Base-by-base conservation (phyloP, 1,140 invertebrate genomes). In the Augochlora pura region DNA sequence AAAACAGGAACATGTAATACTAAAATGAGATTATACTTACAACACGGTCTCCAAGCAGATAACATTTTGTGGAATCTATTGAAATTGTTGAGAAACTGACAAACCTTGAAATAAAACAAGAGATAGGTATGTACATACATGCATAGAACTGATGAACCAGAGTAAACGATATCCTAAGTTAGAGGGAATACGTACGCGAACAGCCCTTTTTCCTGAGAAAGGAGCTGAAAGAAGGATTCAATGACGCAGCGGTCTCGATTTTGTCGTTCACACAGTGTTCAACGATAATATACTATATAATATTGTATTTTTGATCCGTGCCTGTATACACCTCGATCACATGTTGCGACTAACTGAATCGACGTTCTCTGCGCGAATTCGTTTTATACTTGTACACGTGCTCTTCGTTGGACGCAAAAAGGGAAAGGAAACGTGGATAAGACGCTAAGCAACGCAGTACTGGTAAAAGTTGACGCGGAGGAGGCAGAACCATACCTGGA, bases 11-110 rank as follows among this genome's bases (percentile, higher is more conserved):
- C 9, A 12, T 10, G 9, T 46, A 12, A 12, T 14, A 14, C 9
- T 46, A 46, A 46, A 12, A 46, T 12, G 6, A 52, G 18, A 6
- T 2, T 18, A 52, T 86, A 91, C 90, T 90, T 83, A 91, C 90
- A 91, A 70, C 88, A 89, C 5, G 70, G 46, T 79, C 80, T 90
- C 85, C 87, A 89, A n/a, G 57, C 4, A 12, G 87, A 79, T 16
- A 89, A 39, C 87, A 90, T 90, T 52, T 12, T 82, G 57, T 57
- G 2, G 52, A 59, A 63, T 16, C 49, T 82, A n/a, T 52, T 49
- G 42, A 46, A 46, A 46, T 12, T 46, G n/a, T 25, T 38, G 21
- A 23, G 39, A 14, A 25, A 10, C 38, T 16, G 38, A 21, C 42
- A 18, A 52, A 18, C 12, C 8, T 46, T 16, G 7, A 1, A 75